phyloP scores from a whole-genome alignment of 2,888 invertebrate genomes.

The Pocota personata region DNA sequence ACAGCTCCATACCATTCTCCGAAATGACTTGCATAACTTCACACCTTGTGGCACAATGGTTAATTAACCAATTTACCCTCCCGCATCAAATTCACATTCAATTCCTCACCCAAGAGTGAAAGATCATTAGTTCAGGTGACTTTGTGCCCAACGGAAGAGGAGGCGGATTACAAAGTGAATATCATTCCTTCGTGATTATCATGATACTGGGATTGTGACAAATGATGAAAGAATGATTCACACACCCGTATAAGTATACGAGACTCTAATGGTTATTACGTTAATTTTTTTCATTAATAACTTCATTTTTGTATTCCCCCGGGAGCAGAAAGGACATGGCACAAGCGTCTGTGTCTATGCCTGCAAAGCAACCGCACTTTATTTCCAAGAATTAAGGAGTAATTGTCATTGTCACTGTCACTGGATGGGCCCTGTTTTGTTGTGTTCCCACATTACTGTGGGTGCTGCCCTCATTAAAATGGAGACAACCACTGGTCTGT shows the following conservation, averaged over 20 bases:
- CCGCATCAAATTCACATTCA: conserved; percentile 51
- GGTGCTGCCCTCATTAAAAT: conserved; percentile 66
- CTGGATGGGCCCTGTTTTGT: conserved; percentile 30
- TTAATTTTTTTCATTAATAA: conserved; percentile 71
- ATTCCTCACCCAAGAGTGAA: conserved; percentile 26
- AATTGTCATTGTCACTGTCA: conserved; percentile 66
- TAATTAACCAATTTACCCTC: conserved; percentile 69
- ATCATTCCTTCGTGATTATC: conserved; percentile 65
- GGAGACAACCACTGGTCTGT: conserved; percentile 41
- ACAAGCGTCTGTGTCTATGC: conserved; percentile 17
- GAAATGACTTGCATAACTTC: conserved; percentile 65
- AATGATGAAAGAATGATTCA: conserved; percentile 70
- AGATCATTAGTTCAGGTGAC: conserved; percentile 67
- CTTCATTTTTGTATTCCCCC: conserved; percentile 40
- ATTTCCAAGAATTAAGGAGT: conserved; percentile 62
- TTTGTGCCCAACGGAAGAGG: neutral
- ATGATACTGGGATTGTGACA: conserved; percentile 63
- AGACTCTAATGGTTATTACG: conserved; percentile 51
- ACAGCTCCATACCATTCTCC: neutral
- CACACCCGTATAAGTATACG: conserved; percentile 57
- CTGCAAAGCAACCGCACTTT: conserved; percentile 56
- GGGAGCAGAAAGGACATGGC: conserved; percentile 48
- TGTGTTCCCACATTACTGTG: conserved; percentile 65
- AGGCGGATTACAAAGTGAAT: conserved; percentile 52
- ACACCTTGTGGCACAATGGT: conserved; percentile 66